A percentile compares a stretch with the other conserved stretches of the same genome.
Evolutionary conservation across 2,113 vertebrate species (phyloP).

Genomic region (Cynopterus brachyotis): DNA sequence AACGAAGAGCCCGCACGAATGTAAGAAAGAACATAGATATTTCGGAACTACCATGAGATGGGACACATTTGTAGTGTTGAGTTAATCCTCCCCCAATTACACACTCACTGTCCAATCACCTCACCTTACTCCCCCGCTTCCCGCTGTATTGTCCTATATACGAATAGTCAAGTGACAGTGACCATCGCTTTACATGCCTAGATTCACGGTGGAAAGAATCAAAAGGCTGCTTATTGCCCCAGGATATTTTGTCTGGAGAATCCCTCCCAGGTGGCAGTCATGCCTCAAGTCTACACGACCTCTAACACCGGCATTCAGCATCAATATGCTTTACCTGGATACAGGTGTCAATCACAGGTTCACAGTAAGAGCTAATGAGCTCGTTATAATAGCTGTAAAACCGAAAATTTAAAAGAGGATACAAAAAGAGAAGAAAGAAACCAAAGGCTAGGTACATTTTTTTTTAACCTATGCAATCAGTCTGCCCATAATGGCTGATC

Average conservation of each 20-base stretch:
- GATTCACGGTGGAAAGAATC: neutral
- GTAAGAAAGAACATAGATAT: neutral
- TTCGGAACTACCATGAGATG: neutral
- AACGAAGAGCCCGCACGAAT: neutral
- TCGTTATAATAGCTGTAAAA: neutral
- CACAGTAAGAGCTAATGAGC: neutral
- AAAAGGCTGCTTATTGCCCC: neutral
- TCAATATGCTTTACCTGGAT: neutral
- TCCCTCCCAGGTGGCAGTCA: no score
- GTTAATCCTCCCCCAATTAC: rapidly evolving
- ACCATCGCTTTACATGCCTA: neutral
- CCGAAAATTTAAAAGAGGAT: neutral
- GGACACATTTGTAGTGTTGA: neutral
- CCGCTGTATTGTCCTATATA: neutral
- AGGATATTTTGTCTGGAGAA: neutral
- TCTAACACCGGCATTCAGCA: neutral
- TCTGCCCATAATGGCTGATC: neutral
- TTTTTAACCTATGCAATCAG: neutral
- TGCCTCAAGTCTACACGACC: neutral
- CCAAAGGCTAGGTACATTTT: neutral
- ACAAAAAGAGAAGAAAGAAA: neutral
- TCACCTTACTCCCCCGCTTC: neutral
- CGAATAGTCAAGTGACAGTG: neutral
- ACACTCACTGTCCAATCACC: neutral
- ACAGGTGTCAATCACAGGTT: neutral